Base-by-base conservation (phyloP, 2,797 vertebrate genomes). In the Pygocentrus nattereri region DNA sequence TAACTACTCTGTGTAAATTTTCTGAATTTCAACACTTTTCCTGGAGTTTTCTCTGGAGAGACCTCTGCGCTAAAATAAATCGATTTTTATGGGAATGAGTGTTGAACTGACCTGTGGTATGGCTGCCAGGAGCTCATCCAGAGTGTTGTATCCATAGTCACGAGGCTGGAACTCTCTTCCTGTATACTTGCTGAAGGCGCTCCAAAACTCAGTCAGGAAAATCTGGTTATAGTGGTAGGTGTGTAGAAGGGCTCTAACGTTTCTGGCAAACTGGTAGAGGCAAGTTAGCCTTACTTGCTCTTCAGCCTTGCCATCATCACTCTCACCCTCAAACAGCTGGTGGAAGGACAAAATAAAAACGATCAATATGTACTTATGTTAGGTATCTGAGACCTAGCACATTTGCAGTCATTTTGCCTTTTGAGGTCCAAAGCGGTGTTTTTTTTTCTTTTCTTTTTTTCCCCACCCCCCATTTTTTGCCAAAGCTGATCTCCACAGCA, bases 201-300 rank as follows among this genome's bases (percentile, higher is more conserved):
- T 86, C 7, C 93, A 91, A 90, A 99, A 99, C 86, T 99, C 98
- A 0, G 96, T 96, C 78, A 99, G 94, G 91, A 99, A 99, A 90
- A 99, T 97, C 92, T 99, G 98, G 90, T 99, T 97, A 91, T 99
- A 99, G 85, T 99, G 98, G 89, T 99, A 99, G 10, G 98, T 99
- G 87, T 97, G 97, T 82, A 99, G 96, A 81, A 99, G 91, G 10
- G 95, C 95, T 0, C 98, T 95, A 0, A 99, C 95, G 0, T 95
- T 95, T 75, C 97, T 95, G 58, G 98, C 98, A 86, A 99, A 99
- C 92, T 97, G 90, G 85, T 98, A 99, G 3, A 99, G 94, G 78
- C 89, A 91, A 12, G 98, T 99, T 74, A 99, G 95, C 88, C 94
- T 94, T 85, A 99, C 96, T 54, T 90, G 93, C 74, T 98, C 97